These are phyloP conservation scores for Psix sp. DNA, from an alignment of 1,140 invertebrate genomes.

Conservation along the genomic window DNA sequence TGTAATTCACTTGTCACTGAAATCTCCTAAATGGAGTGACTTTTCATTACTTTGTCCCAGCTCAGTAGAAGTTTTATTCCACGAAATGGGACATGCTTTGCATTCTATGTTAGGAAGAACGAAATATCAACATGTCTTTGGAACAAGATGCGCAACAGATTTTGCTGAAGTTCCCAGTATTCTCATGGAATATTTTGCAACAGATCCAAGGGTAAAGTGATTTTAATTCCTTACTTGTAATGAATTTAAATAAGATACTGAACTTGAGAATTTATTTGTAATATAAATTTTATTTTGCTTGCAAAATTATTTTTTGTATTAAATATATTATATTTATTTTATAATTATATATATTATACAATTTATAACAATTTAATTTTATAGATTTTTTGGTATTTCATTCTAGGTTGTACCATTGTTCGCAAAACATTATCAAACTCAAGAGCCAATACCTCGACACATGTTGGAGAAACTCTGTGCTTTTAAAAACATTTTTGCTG, in stretches of 20 bases:
- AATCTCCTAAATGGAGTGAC: conserved; percentile 83
- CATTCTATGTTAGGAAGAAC: conserved; percentile 98
- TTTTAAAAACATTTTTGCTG: conserved; percentile 90
- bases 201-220: conserved; percentile 85
- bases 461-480: conserved; percentile 87
- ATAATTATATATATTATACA: not conserved
- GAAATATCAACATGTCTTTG: conserved; percentile 97
- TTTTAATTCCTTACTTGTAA: too few species aligned
- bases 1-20: conserved; percentile 94
- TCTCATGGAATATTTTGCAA: conserved; percentile 98
- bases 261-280: too few species aligned
- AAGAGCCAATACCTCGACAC: conserved; percentile 87
- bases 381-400: conserved; percentile 1
- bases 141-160: conserved; percentile 97
- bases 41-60: conserved; percentile 89
- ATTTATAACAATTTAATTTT: not conserved
- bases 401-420: conserved; percentile 88
- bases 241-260: too few species aligned
- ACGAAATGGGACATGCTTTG: conserved; percentile 99
- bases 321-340: not conserved
- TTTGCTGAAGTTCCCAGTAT: conserved; percentile 99
- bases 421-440: conserved; percentile 94
- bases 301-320: too few species aligned
- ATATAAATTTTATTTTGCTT: too few species aligned
- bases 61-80: conserved; percentile 97